Conservation (phyloP, 2,888 invertebrate genomes). For the Xylota segnis region DNA sequence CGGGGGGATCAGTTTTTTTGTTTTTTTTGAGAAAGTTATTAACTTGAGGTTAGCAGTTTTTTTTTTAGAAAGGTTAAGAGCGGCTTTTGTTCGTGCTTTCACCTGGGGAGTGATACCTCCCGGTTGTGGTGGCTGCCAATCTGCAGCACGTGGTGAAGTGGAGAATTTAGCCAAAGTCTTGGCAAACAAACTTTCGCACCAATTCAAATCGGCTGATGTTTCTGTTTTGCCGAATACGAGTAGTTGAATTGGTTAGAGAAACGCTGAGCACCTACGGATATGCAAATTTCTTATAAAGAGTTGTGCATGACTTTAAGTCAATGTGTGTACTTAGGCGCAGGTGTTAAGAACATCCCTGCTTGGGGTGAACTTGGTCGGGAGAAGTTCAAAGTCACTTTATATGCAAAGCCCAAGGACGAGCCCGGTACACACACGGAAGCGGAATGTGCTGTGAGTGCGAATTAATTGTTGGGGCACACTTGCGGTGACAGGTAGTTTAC, state of each 20-base stretch:
- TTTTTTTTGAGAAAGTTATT: conserved; percentile 11
- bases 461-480: neutral
- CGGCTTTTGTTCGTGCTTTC: conserved; percentile 45
- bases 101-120: conserved; percentile 17
- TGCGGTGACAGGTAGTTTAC: neutral
- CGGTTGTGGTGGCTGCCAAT: neutral
- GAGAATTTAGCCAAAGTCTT: neutral
- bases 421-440: neutral
- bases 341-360: neutral
- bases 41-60: conserved; percentile 30
- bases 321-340: conserved; percentile 19
- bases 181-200: neutral
- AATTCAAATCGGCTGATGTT: neutral
- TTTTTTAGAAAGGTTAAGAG: conserved; percentile 55
- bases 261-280: neutral
- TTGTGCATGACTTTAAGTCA: neutral
- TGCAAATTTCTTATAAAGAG: conserved; percentile 9
- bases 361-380: conserved; percentile 20
- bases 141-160: conserved; percentile 6
- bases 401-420: conserved; percentile 19
- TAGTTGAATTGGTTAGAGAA: neutral
- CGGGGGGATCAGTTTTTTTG: conserved; percentile 2
- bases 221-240: no score
- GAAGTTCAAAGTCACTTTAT: conserved; percentile 11
- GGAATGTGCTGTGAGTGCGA: neutral